Percentiles rank a stretch among this genome's conserved stretches.
These are phyloP conservation scores for Oscheius sp. DNA, from an alignment of 2,888 invertebrate genomes.

Conservation along the genomic window DNA sequence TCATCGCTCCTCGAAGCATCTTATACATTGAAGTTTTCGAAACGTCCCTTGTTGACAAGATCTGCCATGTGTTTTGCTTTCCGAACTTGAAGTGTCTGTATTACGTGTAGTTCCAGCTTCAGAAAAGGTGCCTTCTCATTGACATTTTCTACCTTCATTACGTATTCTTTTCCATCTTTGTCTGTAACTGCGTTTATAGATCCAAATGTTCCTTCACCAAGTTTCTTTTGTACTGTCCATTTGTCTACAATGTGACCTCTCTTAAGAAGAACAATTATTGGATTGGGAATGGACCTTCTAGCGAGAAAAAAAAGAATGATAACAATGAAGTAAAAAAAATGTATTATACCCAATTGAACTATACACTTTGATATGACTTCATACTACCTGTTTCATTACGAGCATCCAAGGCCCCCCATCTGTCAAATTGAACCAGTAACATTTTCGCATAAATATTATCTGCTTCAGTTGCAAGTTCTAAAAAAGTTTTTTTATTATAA, in stretches of 20 bases:
- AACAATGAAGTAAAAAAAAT: too few species aligned
- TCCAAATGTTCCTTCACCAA: constrained; percentile 63
- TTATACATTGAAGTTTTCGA: constrained; percentile 53
- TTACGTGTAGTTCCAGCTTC: constrained; percentile 59
- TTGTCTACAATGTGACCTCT: constrained; percentile 41
- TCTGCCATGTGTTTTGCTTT: constrained; percentile 52
- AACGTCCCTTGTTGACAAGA: constrained; percentile 50
- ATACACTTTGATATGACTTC: too few species aligned
- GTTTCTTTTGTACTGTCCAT: constrained; percentile 44
- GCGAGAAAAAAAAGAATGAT: too few species aligned
- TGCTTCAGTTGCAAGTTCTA: constrained; percentile 9
- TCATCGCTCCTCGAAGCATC: constrained; percentile 36
- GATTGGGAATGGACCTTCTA: too few species aligned
- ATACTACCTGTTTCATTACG: too few species aligned
- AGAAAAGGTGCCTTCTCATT: constrained; percentile 50
- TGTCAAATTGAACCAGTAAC: constrained; percentile 12
- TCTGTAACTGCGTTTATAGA: constrained; percentile 50
- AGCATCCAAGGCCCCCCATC: constrained; percentile 5
- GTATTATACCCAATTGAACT: too few species aligned
- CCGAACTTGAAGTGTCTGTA: constrained; percentile 48
- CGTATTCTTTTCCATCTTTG: constrained; percentile 43
- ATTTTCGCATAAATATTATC: constrained; percentile 13
- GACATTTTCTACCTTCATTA: constrained; percentile 54
- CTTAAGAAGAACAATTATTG: too few species aligned
- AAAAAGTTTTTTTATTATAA: neutral